phyloP scores from a whole-genome alignment of 2,113 vertebrate species.

The Ictalurus punctatus region DNA sequence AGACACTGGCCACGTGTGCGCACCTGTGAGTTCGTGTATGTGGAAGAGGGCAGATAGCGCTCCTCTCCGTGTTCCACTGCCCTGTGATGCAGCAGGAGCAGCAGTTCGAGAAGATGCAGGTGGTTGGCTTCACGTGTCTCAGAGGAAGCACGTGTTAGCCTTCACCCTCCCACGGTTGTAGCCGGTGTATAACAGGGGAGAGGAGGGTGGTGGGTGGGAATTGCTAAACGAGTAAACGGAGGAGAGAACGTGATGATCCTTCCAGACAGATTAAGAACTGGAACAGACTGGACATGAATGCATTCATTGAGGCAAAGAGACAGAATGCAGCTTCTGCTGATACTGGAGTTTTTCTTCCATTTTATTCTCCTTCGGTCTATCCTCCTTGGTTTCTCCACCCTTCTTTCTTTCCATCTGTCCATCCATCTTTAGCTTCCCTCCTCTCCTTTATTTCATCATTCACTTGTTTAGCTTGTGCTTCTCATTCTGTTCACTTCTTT shows the following conservation, averaged over 20 bases:
- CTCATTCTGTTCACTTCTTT: background rate
- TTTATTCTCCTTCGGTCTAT: background rate
- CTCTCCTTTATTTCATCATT: background rate
- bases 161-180: background rate
- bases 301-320: background rate
- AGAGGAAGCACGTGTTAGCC: background rate
- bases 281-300: no score
- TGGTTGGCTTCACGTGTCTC: background rate
- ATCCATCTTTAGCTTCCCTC: background rate
- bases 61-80: background rate
- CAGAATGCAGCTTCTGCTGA: background rate
- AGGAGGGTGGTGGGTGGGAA: background rate
- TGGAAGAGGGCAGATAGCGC: background rate
- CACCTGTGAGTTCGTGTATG: background rate
- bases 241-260: background rate
- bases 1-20: no score
- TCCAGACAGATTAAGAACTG: slow-evolving; percentile 7
- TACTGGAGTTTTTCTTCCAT: background rate
- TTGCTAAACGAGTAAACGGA: background rate
- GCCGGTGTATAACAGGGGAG: no score
- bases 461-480: background rate
- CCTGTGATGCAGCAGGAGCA: no score
- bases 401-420: background rate
- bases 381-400: background rate
- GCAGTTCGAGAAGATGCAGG: no score